Evolutionary conservation across 2,797 vertebrate species (phyloP).

Genomic region (Hyperoplus lanceolatus): DNA sequence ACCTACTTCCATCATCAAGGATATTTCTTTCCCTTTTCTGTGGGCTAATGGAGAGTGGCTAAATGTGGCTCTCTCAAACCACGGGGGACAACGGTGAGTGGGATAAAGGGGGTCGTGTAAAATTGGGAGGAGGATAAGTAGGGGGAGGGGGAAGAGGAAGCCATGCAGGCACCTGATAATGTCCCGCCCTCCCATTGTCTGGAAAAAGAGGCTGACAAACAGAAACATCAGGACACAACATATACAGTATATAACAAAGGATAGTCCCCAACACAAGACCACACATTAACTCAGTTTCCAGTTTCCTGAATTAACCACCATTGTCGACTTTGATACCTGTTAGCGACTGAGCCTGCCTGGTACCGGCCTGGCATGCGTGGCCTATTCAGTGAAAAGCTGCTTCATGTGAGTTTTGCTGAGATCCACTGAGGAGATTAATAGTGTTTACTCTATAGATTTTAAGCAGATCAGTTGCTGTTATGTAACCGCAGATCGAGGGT

Average conservation of each 20-base stretch:
- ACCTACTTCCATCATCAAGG: conserved; percentile 61
- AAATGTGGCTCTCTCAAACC: conserved; percentile 73
- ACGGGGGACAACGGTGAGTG: conserved; percentile 66
- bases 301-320: conserved; percentile 5
- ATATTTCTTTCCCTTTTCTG: conserved; percentile 40
- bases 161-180: conserved; percentile 66
- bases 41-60: conserved; percentile 72
- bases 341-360: conserved; percentile 48
- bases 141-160: conserved; percentile 61
- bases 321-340: conserved; percentile 29
- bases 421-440: conserved; percentile 67
- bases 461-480: conserved; percentile 75
- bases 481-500: conserved; percentile 58
- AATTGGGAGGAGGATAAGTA: conserved; percentile 56
- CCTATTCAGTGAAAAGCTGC: conserved; percentile 64
- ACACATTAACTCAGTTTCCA: conserved; percentile 10
- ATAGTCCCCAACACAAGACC: conserved; percentile 27
- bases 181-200: conserved; percentile 73
- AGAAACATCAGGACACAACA: conserved; percentile 42
- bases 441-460: conserved; percentile 68
- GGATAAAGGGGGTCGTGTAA: conserved; percentile 70
- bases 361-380: conserved; percentile 43
- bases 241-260: conserved; percentile 24
- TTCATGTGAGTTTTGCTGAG: conserved; percentile 66
- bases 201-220: conserved; percentile 57